phyloP scores from a whole-genome alignment of 2,113 vertebrate species.

The Meleagris gallopavo region DNA sequence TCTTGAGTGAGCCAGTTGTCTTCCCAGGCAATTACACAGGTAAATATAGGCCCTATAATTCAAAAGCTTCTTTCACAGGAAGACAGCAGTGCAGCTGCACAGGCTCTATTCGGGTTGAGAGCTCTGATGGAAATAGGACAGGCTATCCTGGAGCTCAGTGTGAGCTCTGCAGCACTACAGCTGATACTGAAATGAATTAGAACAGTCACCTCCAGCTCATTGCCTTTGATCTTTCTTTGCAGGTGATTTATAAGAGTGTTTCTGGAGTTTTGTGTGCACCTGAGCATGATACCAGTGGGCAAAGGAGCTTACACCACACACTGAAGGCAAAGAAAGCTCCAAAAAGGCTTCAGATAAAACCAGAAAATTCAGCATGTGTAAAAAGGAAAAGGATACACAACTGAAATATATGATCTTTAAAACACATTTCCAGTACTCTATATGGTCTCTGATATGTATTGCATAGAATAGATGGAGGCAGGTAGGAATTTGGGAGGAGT shows the following conservation, averaged over 20 bases:
- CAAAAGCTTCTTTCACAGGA: not conserved
- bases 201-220: not conserved
- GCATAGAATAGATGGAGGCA: not conserved
- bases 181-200: not conserved
- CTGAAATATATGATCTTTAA: slow-evolving; percentile 23
- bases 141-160: not conserved
- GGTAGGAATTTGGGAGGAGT: not conserved
- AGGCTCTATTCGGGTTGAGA: not conserved
- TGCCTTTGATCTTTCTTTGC: not conserved
- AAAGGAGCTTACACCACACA: not conserved
- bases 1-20: not conserved
- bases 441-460: not conserved
- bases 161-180: not conserved
- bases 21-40: not conserved
- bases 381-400: not conserved
- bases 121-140: not conserved
- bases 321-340: not conserved
- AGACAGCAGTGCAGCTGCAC: not conserved
- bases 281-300: not conserved
- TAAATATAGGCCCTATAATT: not conserved
- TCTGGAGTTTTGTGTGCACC: not conserved
- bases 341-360: not conserved
- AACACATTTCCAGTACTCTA: not conserved
- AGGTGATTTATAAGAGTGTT: not conserved
- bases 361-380: not conserved